Evolutionary conservation across 2,888 invertebrate species (phyloP), one percentile per base, ranked within the genome.

Genomic region (Ochropacha duplaris): DNA sequence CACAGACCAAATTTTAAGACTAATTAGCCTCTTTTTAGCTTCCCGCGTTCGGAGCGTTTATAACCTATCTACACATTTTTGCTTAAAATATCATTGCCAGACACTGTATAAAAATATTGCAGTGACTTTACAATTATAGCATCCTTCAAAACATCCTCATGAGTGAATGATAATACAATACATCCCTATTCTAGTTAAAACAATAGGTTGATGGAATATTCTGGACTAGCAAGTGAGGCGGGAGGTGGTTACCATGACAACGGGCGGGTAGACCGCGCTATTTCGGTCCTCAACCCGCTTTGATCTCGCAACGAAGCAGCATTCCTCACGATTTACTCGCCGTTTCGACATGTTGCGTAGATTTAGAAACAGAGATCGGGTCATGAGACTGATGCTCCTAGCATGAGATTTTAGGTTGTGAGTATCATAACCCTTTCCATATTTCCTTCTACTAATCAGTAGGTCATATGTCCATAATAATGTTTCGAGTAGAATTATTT

Each of bases 161-260:
- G 31, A 2, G 19, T 8, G 44, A 44, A 44, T 19, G 44, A 44
- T 44, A 44, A 19, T 11, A n/a, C n/a, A n/a, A 44, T 9, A 44
- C 44, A 44, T 19, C 44, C 19, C 8, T 44, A 44, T 19, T 19
- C 19, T 44, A 6, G 34, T 34, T 36, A 36, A 36, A 44, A 44
- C 44, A 44, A 44, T 44, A 19, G n/a, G 36, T n/a, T 36, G n/a
- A 1, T n/a, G 36, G 51, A 51, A 51, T 51, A 19, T 28, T 28
- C 52, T 55, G 36, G 22, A 31, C 1, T 26, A 34, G 51, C 8
- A 19, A 39, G 39, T 16, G 56, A 57, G 28, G 72, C 71, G 80
- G 84, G 84, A 81, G 86, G 63, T 69, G 74, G 87, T 89, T 80
- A 68, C 79, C 75, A 87, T 83, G 76, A 71, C 69, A 70, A 89